phyloP scores from a whole-genome alignment of 2,888 invertebrate species.

The Melieria omissa region DNA sequence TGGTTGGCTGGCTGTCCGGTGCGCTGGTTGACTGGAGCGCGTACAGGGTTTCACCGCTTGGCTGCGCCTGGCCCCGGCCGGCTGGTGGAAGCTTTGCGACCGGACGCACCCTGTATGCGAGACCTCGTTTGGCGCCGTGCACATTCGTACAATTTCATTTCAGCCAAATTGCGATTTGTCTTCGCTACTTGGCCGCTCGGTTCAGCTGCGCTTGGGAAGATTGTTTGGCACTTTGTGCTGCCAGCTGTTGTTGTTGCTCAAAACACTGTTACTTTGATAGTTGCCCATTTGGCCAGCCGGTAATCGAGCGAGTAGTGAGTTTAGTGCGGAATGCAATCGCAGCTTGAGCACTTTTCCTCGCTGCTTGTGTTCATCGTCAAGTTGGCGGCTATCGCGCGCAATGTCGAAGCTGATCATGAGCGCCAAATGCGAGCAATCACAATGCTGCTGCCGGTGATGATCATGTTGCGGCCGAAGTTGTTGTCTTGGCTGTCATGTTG shows the following conservation, averaged over 20 bases:
- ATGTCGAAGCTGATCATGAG: too few species aligned
- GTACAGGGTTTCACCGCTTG: neutral
- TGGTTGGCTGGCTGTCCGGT: constrained; percentile 37
- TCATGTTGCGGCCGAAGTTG: too few species aligned
- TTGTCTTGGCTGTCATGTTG: too few species aligned
- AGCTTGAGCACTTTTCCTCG: too few species aligned
- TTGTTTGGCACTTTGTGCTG: neutral
- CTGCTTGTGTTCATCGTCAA: too few species aligned
- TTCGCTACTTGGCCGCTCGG: neutral
- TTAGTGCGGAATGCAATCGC: too few species aligned
- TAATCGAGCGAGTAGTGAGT: too few species aligned
- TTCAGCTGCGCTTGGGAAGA: constrained; percentile 19
- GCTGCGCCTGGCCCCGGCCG: neutral
- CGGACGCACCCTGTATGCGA: neutral
- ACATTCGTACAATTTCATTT: constrained; percentile 29
- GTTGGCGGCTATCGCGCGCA: too few species aligned
- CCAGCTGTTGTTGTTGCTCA: constrained; percentile 5
- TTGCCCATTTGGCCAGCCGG: constrained; percentile 15
- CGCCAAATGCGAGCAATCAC: too few species aligned
- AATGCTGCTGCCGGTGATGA: too few species aligned
- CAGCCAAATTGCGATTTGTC: constrained; percentile 26
- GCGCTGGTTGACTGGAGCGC: constrained; percentile 10
- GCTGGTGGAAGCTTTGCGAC: too few species aligned
- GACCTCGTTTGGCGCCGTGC: neutral
- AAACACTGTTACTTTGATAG: constrained; percentile 33